Evolutionary conservation across 2,888 invertebrate species (phyloP).

Genomic region (Asteroscopus sphinx): DNA sequence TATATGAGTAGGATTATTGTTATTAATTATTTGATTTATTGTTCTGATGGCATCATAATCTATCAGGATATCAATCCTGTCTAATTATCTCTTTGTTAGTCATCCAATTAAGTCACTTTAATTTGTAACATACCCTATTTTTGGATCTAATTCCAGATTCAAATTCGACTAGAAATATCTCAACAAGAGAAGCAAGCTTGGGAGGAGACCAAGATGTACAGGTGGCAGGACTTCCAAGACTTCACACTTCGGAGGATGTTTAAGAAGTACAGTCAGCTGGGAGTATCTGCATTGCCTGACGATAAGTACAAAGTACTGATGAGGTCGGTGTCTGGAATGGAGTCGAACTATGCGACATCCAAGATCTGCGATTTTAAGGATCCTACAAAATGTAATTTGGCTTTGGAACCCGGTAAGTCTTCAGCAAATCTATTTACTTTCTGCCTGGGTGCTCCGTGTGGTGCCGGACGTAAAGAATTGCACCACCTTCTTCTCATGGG

Average conservation of each 20-base stretch:
- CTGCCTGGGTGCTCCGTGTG: too few species aligned
- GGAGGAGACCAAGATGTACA: constrained; percentile 91
- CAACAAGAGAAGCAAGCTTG: constrained; percentile 91
- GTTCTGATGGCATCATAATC: too few species aligned
- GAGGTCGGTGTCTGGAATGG: constrained; percentile 92
- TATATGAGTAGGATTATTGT: too few species aligned
- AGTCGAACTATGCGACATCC: constrained; percentile 93
- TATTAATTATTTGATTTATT: too few species aligned
- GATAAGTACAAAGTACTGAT: constrained; percentile 91
- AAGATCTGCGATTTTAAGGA: constrained; percentile 93
- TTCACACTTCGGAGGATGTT: constrained; percentile 93
- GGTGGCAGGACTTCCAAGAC: constrained; percentile 93
- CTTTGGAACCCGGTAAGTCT: constrained; percentile 92
- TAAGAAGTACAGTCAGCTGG: constrained; percentile 92
- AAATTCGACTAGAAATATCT: constrained; percentile 79
- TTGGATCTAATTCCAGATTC: constrained; percentile 79
- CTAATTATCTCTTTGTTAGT: too few species aligned
- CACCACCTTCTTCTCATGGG: too few species aligned
- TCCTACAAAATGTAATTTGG: constrained; percentile 91
- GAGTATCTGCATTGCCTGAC: constrained; percentile 92
- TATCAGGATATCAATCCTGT: too few species aligned
- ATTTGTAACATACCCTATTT: too few species aligned
- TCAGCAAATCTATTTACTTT: neutral
- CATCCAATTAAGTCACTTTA: too few species aligned
- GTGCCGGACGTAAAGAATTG: too few species aligned